These are phyloP conservation scores for Propithecus coquereli DNA, from an alignment of 2,113 vertebrate species.

Conservation along the genomic window DNA sequence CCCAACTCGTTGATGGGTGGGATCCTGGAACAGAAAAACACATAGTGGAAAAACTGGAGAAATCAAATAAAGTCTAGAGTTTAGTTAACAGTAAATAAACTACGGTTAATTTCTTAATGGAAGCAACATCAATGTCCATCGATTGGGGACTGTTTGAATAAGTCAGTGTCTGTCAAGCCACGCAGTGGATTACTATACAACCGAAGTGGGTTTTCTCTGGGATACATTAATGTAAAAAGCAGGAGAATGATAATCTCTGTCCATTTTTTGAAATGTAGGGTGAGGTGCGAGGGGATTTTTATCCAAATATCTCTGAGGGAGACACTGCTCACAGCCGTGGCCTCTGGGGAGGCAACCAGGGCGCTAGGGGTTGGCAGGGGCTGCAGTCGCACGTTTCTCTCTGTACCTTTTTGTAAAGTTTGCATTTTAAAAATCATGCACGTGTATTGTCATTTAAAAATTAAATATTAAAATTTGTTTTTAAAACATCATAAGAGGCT, in stretches of 20 bases:
- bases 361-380: background rate
- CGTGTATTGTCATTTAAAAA: background rate
- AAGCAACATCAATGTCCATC: background rate
- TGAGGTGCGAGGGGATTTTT: background rate
- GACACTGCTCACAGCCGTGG: background rate
- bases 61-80: too few relatives aligned
- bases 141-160: background rate
- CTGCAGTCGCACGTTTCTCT: background rate
- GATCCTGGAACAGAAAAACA: background rate
- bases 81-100: too few relatives aligned
- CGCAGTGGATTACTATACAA: background rate
- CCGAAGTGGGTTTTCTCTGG: background rate
- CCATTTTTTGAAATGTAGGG: background rate
- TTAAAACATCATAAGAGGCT: background rate
- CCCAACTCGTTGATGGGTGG: background rate
- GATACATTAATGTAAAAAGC: background rate
- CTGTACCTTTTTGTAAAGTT: background rate
- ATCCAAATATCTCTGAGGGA: background rate
- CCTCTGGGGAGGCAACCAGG: background rate
- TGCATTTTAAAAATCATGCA: background rate
- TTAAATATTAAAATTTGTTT: background rate
- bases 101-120: too few relatives aligned
- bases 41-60: too few relatives aligned
- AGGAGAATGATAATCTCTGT: background rate
- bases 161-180: background rate